Evolutionary conservation across 2,888 invertebrate genomes (phyloP).

Genomic region (Pachydiplax longipennis): DNA sequence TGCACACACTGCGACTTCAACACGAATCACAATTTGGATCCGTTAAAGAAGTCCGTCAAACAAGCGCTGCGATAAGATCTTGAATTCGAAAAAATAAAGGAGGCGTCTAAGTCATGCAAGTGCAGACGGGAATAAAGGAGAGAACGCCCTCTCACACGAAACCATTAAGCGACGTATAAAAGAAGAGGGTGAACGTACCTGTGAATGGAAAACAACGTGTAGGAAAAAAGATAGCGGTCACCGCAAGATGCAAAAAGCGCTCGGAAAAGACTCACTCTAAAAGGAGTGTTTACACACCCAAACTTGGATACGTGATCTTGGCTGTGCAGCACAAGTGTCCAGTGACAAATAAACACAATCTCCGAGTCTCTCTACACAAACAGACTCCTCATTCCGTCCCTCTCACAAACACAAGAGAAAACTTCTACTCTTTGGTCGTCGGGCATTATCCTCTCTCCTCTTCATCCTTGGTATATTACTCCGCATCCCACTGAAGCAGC

Average conservation of each 20-base stretch:
- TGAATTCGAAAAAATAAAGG: too few species aligned
- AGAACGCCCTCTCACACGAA: not conserved
- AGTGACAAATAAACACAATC: constrained; percentile 3
- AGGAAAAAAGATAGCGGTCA: not conserved
- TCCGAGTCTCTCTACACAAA: not conserved
- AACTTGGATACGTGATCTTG: constrained; percentile 11
- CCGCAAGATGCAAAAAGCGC: not conserved
- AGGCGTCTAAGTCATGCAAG: too few species aligned
- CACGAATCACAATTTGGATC: not conserved
- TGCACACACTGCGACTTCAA: not conserved
- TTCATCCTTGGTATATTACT: too few species aligned
- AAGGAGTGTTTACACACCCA: constrained; percentile 10
- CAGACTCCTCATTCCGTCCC: not conserved
- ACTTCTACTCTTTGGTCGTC: not conserved
- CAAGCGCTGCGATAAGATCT: not conserved
- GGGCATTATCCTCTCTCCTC: too few species aligned
- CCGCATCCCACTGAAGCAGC: too few species aligned
- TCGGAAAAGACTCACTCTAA: not conserved
- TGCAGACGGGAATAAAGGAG: too few species aligned
- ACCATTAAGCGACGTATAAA: not conserved
- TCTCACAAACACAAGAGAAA: not conserved
- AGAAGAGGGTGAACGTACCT: not conserved
- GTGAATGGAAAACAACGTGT: not conserved
- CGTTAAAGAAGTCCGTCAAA: not conserved
- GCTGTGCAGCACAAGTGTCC: not conserved